Conservation (phyloP, 1,140 invertebrate species). For the Heliconius himera region DNA sequence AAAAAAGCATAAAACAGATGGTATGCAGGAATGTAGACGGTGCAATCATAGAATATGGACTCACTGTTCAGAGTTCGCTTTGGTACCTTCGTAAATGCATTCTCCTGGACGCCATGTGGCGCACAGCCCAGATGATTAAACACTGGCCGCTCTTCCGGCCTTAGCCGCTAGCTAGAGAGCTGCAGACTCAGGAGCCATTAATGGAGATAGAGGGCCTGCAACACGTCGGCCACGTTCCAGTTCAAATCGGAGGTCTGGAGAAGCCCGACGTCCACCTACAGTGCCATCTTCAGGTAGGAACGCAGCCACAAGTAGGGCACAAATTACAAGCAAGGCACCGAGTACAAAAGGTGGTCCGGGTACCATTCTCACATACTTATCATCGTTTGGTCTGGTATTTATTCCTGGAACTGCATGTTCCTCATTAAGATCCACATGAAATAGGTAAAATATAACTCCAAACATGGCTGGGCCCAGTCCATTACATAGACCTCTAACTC, state of each 20-base stretch:
- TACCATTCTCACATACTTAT: slow-evolving; percentile 86
- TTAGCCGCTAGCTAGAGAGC: slow-evolving; percentile 83
- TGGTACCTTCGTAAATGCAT: slow-evolving; percentile 73
- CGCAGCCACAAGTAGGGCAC: slow-evolving; percentile 95
- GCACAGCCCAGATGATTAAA: slow-evolving; percentile 58
- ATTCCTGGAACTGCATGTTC: slow-evolving; percentile 75
- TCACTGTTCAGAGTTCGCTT: slow-evolving; percentile 68
- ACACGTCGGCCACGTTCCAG: slow-evolving; percentile 88
- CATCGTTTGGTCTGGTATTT: slow-evolving; percentile 55
- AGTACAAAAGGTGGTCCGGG: slow-evolving; percentile 99
- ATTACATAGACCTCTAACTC: slow-evolving; percentile 96
- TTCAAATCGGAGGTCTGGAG: slow-evolving; percentile 90
- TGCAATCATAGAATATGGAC: slow-evolving; percentile 56
- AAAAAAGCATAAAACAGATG: slow-evolving; percentile 54
- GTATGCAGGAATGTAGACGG: slow-evolving; percentile 64
- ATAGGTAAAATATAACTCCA: slow-evolving; percentile 99
- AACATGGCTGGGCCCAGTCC: slow-evolving; percentile 97
- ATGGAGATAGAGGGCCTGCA: slow-evolving; percentile 88
- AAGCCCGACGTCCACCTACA: slow-evolving; percentile 73
- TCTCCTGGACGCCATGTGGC: slow-evolving; percentile 43
- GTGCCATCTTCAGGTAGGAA: slow-evolving; percentile 92
- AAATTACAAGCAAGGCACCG: slow-evolving; percentile 97
- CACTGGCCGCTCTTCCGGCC: slow-evolving; percentile 71
- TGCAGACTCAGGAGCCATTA: slow-evolving; percentile 89
- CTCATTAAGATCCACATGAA: slow-evolving; percentile 98